These are phyloP conservation scores for Struthidea cinerea DNA, from an alignment of 2,113 vertebrate species.

Conservation along the genomic window DNA sequence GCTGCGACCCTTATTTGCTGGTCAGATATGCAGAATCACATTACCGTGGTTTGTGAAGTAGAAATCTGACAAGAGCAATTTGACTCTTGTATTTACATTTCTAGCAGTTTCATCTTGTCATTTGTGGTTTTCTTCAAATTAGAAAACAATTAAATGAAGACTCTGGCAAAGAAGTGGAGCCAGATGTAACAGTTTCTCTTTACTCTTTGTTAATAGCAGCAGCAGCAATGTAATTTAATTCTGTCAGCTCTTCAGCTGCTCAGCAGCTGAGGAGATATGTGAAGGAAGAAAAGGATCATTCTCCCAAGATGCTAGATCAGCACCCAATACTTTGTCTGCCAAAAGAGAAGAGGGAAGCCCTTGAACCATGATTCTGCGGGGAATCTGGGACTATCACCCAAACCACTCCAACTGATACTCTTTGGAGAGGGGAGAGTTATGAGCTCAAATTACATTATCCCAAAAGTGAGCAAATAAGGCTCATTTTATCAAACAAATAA, in stretches of 20 bases:
- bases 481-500: background rate
- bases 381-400: background rate
- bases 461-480: background rate
- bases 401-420: background rate
- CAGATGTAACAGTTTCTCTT: constrained; percentile 75
- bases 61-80: constrained; percentile 79
- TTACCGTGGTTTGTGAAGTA: constrained; percentile 67
- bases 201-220: constrained; percentile 68
- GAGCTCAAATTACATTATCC: background rate
- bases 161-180: constrained; percentile 73
- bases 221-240: constrained; percentile 77
- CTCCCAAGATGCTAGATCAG: constrained; percentile 37
- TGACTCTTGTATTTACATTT: constrained; percentile 77
- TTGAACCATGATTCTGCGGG: constrained; percentile 6
- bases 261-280: constrained; percentile 73
- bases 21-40: constrained; percentile 65
- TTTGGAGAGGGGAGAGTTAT: background rate
- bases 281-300: constrained; percentile 67
- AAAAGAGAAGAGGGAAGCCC: constrained; percentile 51
- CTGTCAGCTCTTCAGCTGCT: constrained; percentile 72
- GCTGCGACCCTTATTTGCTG: constrained; percentile 39
- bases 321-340: constrained; percentile 47
- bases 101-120: constrained; percentile 77
- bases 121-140: constrained; percentile 82
- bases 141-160: constrained; percentile 82